A percentile compares a stretch with the other conserved stretches of the same genome.
Conservation (phyloP, 1,140 invertebrate species). For the Drosophila suzukii region DNA sequence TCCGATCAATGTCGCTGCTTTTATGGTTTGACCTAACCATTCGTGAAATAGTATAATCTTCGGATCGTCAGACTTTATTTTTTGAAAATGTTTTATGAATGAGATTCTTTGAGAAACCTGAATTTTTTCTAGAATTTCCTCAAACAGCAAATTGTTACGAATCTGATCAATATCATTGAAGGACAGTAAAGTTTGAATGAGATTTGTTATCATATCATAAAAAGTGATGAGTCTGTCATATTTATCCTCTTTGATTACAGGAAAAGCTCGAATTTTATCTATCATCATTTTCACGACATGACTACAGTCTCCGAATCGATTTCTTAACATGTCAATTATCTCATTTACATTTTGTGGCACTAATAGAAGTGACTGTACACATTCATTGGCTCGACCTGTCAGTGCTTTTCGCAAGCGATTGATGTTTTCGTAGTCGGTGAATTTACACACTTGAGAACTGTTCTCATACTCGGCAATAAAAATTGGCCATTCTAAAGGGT, state of each 20-base stretch:
- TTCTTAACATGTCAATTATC: slow-evolving; percentile 1
- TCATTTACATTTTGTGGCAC: slow-evolving; percentile 1
- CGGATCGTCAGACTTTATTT: neutral
- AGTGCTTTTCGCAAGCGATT: slow-evolving; percentile 11
- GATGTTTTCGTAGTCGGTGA: slow-evolving; percentile 19
- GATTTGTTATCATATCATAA: slow-evolving; percentile 23
- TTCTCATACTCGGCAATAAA: slow-evolving; percentile 13
- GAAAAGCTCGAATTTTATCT: slow-evolving; percentile 8
- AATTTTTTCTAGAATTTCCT: slow-evolving; percentile 22
- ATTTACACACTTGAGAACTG: neutral
- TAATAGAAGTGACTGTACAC: too few species aligned
- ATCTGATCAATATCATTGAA: slow-evolving; percentile 18
- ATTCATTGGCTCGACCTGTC: neutral
- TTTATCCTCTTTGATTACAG: slow-evolving; percentile 17
- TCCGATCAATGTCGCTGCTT: slow-evolving; percentile 7
- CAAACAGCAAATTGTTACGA: slow-evolving; percentile 19
- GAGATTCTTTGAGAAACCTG: slow-evolving; percentile 14
- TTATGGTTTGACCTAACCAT: slow-evolving; percentile 20
- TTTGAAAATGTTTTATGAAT: slow-evolving; percentile 15
- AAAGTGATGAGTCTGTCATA: slow-evolving; percentile 14
- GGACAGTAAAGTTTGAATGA: slow-evolving; percentile 10
- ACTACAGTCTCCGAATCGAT: neutral
- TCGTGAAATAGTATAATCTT: slow-evolving; percentile 11
- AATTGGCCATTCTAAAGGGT: slow-evolving; percentile 17
- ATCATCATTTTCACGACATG: slow-evolving; percentile 11